Base-by-base conservation (phyloP, 2,888 invertebrate genomes). In the Cyclophora albipunctata region DNA sequence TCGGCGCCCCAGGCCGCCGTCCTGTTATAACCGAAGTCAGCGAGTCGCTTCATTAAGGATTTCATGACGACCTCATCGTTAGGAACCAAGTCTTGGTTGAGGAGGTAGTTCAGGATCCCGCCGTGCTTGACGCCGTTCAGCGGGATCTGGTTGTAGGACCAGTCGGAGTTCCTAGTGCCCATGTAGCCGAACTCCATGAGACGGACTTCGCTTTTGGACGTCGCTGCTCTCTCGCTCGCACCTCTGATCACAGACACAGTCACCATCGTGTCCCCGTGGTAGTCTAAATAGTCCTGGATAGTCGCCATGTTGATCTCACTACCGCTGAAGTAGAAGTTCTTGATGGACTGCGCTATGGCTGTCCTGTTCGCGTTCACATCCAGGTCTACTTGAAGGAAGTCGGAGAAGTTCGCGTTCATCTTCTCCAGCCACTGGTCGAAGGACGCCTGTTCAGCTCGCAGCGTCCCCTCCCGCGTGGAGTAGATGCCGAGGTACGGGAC, bases 401-500 rank as follows among this genome's bases (percentile, higher is more conserved):
- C 60, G 3, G 71, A 65, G 48, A 88, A 85, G 53, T 81, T 82
- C 0, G 60, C 53, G 49, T 85, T 66, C 85, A 88, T 85, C 51
- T 55, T 63, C 2, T 58, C 55, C 3, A 81, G 50, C 84, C 83
- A 81, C n/a, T 63, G 52, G 6, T 59, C 63, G 37, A 59, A 63
- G 3, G 66, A 60, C 4, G 77, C 83, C 58, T 85, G 64, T 6
- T 59, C 55, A 2, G 81, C 80, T 60, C 81, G 68, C 42, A 84
- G 42, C 1, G 86, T 80, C 2, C 88, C 88, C 73, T 88, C 88
- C 51, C 69, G 71, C 35, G 77, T 73, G 0, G 78, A 79, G 46
- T 74, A 84, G 2, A 75, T 81, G 52, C 75, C 67, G 4, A 88
- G 71, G 50, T 79, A 81, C 0, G 86, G 85, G 34, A 88, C 69